Base-by-base conservation (phyloP, 2,113 vertebrate genomes). In the Ictalurus furcatus region DNA sequence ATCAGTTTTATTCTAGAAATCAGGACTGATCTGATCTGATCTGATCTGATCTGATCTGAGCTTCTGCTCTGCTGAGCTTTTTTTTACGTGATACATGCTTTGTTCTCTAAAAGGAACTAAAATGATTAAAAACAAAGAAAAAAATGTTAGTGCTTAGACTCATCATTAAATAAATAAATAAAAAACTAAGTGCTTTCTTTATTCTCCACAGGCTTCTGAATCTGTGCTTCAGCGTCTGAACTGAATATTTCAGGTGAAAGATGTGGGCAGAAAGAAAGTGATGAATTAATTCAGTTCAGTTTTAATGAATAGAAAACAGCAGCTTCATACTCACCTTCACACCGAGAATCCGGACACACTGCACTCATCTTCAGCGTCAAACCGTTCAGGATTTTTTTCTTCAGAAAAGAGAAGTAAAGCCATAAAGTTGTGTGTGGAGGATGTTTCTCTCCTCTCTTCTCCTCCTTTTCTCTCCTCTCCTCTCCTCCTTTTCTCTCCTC, bases 361-460 rank as follows among this genome's bases (percentile, higher is more conserved):
- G 63, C 63, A 1, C 11, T 13, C 0, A 3, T n/a, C n/a, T 59
- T 6, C 17, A 21, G 1, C 6, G 1, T 6, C 0, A 61, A 9
- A 61, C 6, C 59, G 25, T 25, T 61, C 59, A 61, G 21, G 23
- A 61, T n/a, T n/a, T n/a, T n/a, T n/a, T n/a, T n/a, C n/a, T n/a
- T n/a, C 7, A 0, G 59, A 23, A 67, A 5, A 30, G 28, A 69
- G 12, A 69, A 8, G 7, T 2, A 61, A 13, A n/a, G 25, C n/a
- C n/a, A 67, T 67, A 4, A n/a, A n/a, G 65, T 67, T 25, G 63
- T 61, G 28, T 8, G 21, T 61, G 59, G 21, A 61, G 21, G 59
- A 25, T 23, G 11, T 28, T n/a, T n/a, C 63, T 67, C 1, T 67
- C 65, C 23, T 63, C 61, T 63, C 21, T 21, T 63, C 23, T 4